Percentiles rank a stretch among this genome's conserved stretches.
These are phyloP conservation scores for Serripes groenlandicus DNA, from an alignment of 2,888 invertebrate species.

Conservation along the genomic window DNA sequence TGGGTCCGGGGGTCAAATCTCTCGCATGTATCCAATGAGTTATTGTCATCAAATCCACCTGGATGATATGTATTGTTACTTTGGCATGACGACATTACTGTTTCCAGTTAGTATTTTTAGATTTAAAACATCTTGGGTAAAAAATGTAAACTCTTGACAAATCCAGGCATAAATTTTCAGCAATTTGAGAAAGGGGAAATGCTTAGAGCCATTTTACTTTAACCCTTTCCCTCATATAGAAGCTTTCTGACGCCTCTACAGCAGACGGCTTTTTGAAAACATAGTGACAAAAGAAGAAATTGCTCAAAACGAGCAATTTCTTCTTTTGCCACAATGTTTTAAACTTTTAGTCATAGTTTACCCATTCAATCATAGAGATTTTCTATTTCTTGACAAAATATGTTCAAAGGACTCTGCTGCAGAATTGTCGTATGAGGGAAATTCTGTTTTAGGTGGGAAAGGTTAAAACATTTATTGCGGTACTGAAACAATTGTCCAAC, in stretches of 20 bases:
- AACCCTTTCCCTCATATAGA: not conserved
- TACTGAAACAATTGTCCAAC: too few relatives aligned
- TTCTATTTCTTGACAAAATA: not conserved
- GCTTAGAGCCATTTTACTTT: not conserved
- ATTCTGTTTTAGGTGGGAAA: too few relatives aligned
- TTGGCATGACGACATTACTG: not conserved
- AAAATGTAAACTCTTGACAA: not conserved
- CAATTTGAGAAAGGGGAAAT: not conserved
- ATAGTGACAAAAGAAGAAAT: slow-evolving; percentile 2
- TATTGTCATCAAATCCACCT: slow-evolving; percentile 88
- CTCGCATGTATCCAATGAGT: slow-evolving; percentile 87
- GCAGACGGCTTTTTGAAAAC: not conserved
- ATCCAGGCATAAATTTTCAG: not conserved
- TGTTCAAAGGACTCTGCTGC: too few relatives aligned
- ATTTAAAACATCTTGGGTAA: not conserved
- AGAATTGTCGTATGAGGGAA: too few relatives aligned
- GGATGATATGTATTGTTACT: not conserved
- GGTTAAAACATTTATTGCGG: too few relatives aligned
- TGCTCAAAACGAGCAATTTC: not conserved
- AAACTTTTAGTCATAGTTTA: too few relatives aligned
- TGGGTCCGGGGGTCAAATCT: slow-evolving; percentile 84
- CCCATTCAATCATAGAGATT: not conserved
- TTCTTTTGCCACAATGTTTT: slow-evolving; percentile 4
- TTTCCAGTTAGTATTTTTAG: not conserved
- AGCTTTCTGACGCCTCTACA: not conserved